Conservation (phyloP, 2,888 invertebrate genomes). For the Temnothorax rugatulus region DNA sequence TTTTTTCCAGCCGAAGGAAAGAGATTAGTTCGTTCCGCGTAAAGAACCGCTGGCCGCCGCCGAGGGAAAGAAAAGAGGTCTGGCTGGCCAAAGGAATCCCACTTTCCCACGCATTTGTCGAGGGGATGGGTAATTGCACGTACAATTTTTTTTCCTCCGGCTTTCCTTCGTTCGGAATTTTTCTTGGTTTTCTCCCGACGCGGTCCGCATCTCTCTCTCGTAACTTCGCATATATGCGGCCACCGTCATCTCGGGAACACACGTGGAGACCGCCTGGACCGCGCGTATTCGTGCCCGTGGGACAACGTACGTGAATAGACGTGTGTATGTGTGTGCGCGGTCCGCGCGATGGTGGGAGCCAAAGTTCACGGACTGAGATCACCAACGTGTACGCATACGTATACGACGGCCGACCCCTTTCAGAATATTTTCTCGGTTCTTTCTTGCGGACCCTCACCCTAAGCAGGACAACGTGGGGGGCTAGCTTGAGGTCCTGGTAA, state of each 20-base stretch:
- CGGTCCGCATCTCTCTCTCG: slow-evolving; percentile 39
- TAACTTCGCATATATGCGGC: slow-evolving; percentile 34
- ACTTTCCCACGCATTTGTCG: slow-evolving; percentile 64
- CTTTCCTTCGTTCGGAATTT: slow-evolving; percentile 63
- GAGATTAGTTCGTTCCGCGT: slow-evolving; percentile 52
- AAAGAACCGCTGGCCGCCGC: slow-evolving; percentile 45
- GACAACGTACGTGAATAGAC: slow-evolving; percentile 55
- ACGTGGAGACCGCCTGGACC: slow-evolving; percentile 60
- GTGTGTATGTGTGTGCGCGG: slow-evolving; percentile 61
- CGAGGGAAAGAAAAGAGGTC: slow-evolving; percentile 25
- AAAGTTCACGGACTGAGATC: slow-evolving; percentile 75
- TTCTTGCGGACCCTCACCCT: slow-evolving; percentile 84
- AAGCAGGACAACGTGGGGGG: slow-evolving; percentile 82
- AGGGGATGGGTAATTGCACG: slow-evolving; percentile 71
- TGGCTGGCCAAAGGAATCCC: slow-evolving; percentile 55
- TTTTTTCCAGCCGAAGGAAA: slow-evolving; percentile 8
- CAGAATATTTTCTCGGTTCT: slow-evolving; percentile 85
- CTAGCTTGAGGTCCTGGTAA: slow-evolving; percentile 85
- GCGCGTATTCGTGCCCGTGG: slow-evolving; percentile 48
- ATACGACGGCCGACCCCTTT: slow-evolving; percentile 75
- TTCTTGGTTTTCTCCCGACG: slow-evolving; percentile 52
- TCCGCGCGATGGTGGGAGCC: slow-evolving; percentile 62
- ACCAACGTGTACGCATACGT: slow-evolving; percentile 71
- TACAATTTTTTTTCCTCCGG: slow-evolving; percentile 67
- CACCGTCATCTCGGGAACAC: slow-evolving; percentile 53